Base-by-base conservation (phyloP, 1,140 invertebrate species). In the Batillaria attramentaria region DNA sequence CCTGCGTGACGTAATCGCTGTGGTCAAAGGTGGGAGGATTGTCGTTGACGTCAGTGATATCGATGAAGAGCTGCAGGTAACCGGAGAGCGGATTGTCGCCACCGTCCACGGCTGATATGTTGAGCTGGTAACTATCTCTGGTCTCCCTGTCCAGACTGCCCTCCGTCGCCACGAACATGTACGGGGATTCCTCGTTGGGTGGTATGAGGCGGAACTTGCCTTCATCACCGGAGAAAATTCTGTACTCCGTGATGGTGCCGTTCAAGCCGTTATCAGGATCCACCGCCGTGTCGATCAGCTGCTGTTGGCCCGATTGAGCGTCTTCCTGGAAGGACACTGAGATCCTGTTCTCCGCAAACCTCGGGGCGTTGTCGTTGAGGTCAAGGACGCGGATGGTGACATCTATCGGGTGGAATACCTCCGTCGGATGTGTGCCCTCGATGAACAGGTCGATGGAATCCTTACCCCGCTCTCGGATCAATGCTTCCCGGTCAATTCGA, bases 21-120 rank as follows among this genome's bases (percentile, higher is more conserved):
- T 97, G 88, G 96, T 97, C 96, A 96, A 97, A 91, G 95, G 97
- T 91, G 95, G 96, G 39, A 95, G 97, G 87, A 96, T 96, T 87
- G 97, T 98, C 92, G 95, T 97, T 93, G 95, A 79, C 97, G 96
- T 91, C 96, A 95, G 91, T 95, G 96, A 92, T 96, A 96, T 90
- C 95, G 95, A 77, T 96, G 95, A 78, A 95, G 95, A 85, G 65
- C 24, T 37, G 37, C 35, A 86, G 42, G 54, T 94, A 98, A 33
- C 97, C 97, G 79, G 94, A 93, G 77, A 95, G 94, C 69, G 92
- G 93, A 0, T 96, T 88, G 0, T 93, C 94, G 6, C 94, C 95
- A 0, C 93, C 92, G 88, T 98, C 96, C 6, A 92, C 92, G 0
- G 95, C 96, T 16, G 95, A 96, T 50, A 99, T 92, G 35, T 94